A percentile compares a stretch with the other conserved stretches of the same genome.
phyloP scores from a whole-genome alignment of 2,888 invertebrate genomes.

The Standfussiana lucernea region DNA sequence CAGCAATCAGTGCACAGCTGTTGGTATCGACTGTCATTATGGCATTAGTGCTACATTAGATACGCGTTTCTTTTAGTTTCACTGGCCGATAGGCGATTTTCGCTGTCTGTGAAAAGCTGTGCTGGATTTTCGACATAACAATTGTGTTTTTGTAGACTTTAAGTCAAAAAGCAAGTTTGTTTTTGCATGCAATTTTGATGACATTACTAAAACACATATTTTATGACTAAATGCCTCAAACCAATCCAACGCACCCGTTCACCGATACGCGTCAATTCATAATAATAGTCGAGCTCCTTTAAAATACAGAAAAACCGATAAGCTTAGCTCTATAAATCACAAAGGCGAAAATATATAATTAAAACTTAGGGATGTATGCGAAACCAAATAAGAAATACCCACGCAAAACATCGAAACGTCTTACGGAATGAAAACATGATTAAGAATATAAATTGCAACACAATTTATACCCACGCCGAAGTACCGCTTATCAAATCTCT shows the following conservation, averaged over 20 bases:
- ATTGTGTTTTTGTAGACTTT: neutral
- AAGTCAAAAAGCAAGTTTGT: neutral
- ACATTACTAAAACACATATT: neutral
- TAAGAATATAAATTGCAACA: slow-evolving; percentile 18
- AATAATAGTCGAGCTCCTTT: too few species aligned
- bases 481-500: slow-evolving; percentile 37
- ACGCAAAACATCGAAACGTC: neutral
- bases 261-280: too few species aligned
- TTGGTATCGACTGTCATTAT: neutral
- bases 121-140: neutral
- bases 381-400: neutral
- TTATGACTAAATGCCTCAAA: neutral
- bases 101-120: slow-evolving; percentile 26
- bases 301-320: neutral
- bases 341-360: neutral
- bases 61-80: slow-evolving; percentile 65
- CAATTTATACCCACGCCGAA: slow-evolving; percentile 5
- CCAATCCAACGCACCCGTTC: too few species aligned
- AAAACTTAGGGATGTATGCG: neutral
- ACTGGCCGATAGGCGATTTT: slow-evolving; percentile 41
- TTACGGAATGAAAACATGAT: slow-evolving; percentile 10
- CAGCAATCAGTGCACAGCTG: neutral
- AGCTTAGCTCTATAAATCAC: neutral
- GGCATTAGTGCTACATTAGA: slow-evolving; percentile 56
- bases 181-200: neutral